Base-by-base conservation (phyloP, 2,888 invertebrate species). In the Noctua janthina region DNA sequence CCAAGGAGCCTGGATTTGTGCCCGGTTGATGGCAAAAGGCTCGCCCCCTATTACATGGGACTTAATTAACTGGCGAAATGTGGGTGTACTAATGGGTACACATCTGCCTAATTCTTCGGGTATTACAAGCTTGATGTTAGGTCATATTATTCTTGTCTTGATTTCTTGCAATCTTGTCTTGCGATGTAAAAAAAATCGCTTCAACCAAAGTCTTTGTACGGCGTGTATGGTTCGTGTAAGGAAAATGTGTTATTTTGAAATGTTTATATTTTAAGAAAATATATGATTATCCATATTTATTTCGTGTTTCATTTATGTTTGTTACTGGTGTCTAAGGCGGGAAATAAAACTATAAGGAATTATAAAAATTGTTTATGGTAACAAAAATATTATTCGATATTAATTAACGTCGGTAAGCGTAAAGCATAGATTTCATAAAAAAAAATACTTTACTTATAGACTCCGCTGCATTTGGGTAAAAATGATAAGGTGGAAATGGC, bases 231-330 rank as follows among this genome's bases (percentile, higher is more conserved):
- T 81, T 74, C 64, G 39, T 80, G 70, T 89, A 88, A 85, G 83
- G 75, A 67, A 81, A 89, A 77, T 59, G 71, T 88, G 79, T 89
- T 89, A 88, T 87, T 85, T 89, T 86, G 79, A 77, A 90, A 90
- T 82, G 84, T 90, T 88, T 90, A 87, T 84, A 84, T 87, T 87
- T 76, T 88, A 90, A 87, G 87, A 85, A 88, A 90, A 85, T 90
- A 88, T 87, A 90, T 84, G 78, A 90, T 84, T 90, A 83, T 80
- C 79, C 85, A 78, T 81, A 86, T 72, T 81, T 76, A 68, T 79
- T 72, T 59, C n/a, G 68, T 73, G 54, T 84, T 85, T 87, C 49
- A 70, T 82, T 88, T 79, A n/a, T 77, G 11, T n/a, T 4, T 72
- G 20, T 56, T 46, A 13, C 15, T 43, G 20, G 29, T 59, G 43